phyloP scores from a whole-genome alignment of 2,113 vertebrate species.

The Zosterops japonicus region DNA sequence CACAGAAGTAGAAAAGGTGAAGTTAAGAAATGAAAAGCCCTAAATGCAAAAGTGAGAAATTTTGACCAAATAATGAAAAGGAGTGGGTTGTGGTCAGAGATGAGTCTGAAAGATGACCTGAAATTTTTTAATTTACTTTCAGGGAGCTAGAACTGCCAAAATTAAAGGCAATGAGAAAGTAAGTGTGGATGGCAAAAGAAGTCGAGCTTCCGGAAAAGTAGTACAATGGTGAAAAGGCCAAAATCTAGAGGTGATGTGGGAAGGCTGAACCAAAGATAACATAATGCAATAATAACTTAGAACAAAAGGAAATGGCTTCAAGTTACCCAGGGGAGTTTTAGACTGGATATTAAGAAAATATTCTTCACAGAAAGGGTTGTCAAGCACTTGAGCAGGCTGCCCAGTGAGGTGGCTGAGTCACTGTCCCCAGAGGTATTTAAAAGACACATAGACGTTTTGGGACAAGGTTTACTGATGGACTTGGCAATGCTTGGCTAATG shows the following conservation, averaged over 20 bases:
- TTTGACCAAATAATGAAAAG: background rate
- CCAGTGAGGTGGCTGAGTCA: background rate
- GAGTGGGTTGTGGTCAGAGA: background rate
- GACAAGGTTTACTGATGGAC: background rate
- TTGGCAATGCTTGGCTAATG: background rate
- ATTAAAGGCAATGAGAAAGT: background rate
- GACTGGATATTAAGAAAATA: background rate
- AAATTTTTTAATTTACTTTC: background rate
- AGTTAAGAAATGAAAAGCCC: background rate
- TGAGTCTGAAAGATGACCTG: background rate
- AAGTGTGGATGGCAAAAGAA: background rate
- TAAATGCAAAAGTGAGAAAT: background rate
- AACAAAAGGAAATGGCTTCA: background rate
- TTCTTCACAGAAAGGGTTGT: background rate
- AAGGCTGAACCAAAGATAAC: background rate
- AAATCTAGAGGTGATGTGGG: background rate
- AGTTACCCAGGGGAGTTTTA: background rate
- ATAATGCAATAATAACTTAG: background rate
- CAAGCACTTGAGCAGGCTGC: background rate
- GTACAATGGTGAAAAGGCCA: background rate
- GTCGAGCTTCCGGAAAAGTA: accelerated
- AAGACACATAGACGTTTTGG: accelerated
- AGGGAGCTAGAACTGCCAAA: background rate
- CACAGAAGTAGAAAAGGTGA: background rate
- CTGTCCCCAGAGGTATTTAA: background rate